Base-by-base conservation (phyloP, 2,888 invertebrate species). In the Leptopterna dolabrata region DNA sequence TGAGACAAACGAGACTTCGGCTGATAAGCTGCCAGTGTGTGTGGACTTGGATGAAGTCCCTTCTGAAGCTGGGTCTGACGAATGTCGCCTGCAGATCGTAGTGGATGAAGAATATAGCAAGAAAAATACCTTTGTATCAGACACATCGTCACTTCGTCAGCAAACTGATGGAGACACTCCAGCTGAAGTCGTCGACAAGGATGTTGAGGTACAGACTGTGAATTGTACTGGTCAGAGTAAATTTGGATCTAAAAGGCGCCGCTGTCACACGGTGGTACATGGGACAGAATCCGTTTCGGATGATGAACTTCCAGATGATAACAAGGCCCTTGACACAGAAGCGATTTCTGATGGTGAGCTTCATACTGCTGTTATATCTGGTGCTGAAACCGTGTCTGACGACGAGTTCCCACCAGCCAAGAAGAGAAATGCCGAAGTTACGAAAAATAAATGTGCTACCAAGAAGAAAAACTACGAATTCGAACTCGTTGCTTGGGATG, bases 341-440 rank as follows among this genome's bases (percentile, higher is more conserved):
- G 95, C 96, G 87, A 96, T 97, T 73, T 96, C 96, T 0, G 96
- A 96, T 91, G 96, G 96, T 92, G 96, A 96, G 91, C 91, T 96
- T 63, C 96, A 36, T 4, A 43, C 83, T 3, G 63, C 24, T 6
- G 24, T 27, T 3, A 43, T 83, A 16, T 70, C 83, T 1, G 90
- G 89, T 55, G 90, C 90, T 0, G 90, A 90, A 92, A 95, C 96
- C 87, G 96, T 97, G 70, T 96, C 96, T 0, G 96, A 96, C 91
- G 96, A 97, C 92, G 96, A 96, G 91, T 91, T 96, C 55, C 96
- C 96, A 11, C 92, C 95, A 24, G 93, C 94, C 45, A 92, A 93
- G 16, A 88, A 86, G 19, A 47, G 70, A 30, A 80, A 76, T 27
- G 41, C 41, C 27, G 81, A 84, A 51, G 63, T 43, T 13, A 45